Evolutionary conservation across 2,797 vertebrate genomes (phyloP).

Genomic region (Microctenopoma stevenorrisi): DNA sequence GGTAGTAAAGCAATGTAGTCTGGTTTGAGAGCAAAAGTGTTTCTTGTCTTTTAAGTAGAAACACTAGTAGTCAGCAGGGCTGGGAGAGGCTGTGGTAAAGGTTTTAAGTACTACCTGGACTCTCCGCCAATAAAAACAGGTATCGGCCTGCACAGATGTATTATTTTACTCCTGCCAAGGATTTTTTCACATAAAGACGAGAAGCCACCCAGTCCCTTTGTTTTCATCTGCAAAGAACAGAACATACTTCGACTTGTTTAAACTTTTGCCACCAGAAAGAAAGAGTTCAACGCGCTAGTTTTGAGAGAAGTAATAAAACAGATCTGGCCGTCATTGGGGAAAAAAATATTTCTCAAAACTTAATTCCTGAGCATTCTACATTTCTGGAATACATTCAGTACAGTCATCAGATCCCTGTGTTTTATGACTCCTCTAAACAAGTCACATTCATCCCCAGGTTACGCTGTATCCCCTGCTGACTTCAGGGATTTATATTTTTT

Average conservation of each 20-base stretch:
- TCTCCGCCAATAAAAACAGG: slow-evolving; percentile 78
- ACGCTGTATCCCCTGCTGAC: slow-evolving; percentile 78
- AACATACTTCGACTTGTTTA: slow-evolving; percentile 45
- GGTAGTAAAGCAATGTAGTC: slow-evolving; percentile 29
- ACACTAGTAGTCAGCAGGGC: slow-evolving; percentile 65
- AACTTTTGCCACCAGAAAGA: slow-evolving; percentile 52
- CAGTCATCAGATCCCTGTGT: slow-evolving; percentile 73
- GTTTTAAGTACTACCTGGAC: slow-evolving; percentile 68
- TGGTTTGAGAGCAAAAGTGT: slow-evolving; percentile 31
- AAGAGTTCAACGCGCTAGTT: slow-evolving; percentile 29
- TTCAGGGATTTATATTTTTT: slow-evolving; percentile 80
- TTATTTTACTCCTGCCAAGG: slow-evolving; percentile 66
- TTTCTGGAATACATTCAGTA: slow-evolving; percentile 68
- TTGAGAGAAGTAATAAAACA: slow-evolving; percentile 16
- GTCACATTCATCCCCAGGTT: slow-evolving; percentile 68
- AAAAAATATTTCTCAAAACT: slow-evolving; percentile 15
- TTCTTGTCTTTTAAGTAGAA: slow-evolving; percentile 57
- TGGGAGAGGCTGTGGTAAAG: slow-evolving; percentile 59
- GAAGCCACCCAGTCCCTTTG: slow-evolving; percentile 60
- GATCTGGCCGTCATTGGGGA: not conserved
- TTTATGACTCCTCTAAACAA: slow-evolving; percentile 76
- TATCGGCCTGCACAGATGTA: slow-evolving; percentile 75
- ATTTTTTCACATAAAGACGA: slow-evolving; percentile 46
- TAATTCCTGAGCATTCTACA: slow-evolving; percentile 43
- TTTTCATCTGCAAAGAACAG: slow-evolving; percentile 45